A percentile compares a stretch with the other conserved stretches of the same genome.
phyloP scores from a whole-genome alignment of 2,113 vertebrate species.

The Psittacus erithacus region DNA sequence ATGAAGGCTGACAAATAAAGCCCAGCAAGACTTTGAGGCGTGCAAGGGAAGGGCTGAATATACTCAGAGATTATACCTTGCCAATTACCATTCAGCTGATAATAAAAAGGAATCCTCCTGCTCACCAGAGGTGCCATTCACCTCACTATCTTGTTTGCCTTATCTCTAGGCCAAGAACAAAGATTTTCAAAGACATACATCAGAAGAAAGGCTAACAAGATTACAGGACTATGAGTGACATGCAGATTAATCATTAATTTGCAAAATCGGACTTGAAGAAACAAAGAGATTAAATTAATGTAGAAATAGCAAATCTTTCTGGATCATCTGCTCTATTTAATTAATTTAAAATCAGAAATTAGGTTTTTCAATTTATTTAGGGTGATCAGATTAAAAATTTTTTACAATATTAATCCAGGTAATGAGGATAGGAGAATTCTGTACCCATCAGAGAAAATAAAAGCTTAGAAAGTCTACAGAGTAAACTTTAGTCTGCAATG shows the following conservation, averaged over 20 bases:
- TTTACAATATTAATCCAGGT: constrained; percentile 26
- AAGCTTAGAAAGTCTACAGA: not conserved
- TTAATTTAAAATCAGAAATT: not conserved
- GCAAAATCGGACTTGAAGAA: constrained; percentile 43
- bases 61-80: not conserved
- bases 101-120: not conserved
- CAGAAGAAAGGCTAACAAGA: not conserved
- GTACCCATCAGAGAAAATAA: not conserved
- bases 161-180: constrained; percentile 11
- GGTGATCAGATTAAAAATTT: not conserved
- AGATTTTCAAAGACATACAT: not conserved
- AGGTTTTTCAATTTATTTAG: constrained; percentile 16
- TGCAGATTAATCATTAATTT: not conserved
- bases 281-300: not conserved
- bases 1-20: not conserved
- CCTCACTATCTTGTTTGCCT: not conserved
- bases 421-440: not conserved
- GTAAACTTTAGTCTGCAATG: not conserved
- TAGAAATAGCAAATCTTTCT: not conserved
- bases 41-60: not conserved
- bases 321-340: not conserved
- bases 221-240: constrained; percentile 33
- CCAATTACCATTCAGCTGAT: not conserved
- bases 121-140: not conserved
- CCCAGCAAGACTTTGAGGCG: not conserved